Evolutionary conservation across 2,888 invertebrate species (phyloP).

Genomic region (Drosophila mayaguana): DNA sequence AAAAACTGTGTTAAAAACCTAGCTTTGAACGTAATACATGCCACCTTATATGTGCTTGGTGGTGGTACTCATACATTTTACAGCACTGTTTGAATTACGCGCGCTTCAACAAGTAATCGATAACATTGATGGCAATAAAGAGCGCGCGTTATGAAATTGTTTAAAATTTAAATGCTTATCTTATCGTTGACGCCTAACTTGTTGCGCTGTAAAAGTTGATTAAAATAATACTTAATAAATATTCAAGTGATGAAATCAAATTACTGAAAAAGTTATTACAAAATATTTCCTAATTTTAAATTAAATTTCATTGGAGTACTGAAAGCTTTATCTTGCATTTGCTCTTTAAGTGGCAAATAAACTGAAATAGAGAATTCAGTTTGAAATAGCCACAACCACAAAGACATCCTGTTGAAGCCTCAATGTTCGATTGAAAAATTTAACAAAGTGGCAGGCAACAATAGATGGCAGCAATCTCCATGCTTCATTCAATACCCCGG

Average conservation of each 20-base stretch:
- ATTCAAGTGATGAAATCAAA: background rate
- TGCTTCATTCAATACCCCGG: conserved; percentile 27
- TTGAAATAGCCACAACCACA: conserved; percentile 53
- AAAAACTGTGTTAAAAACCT: too few relatives aligned
- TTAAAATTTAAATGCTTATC: conserved; percentile 12
- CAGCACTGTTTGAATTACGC: background rate
- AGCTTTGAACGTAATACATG: background rate
- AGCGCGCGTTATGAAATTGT: conserved; percentile 30
- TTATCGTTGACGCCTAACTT: conserved; percentile 8
- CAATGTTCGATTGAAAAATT: conserved; percentile 68
- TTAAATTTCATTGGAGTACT: background rate
- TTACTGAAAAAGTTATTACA: background rate
- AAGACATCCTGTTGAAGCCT: conserved; percentile 51
- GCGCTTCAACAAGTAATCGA: conserved; percentile 21
- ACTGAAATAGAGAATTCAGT: conserved; percentile 36
- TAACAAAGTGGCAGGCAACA: conserved; percentile 66
- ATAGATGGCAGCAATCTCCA: conserved; percentile 44
- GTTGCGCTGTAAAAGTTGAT: background rate
- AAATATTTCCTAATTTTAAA: background rate
- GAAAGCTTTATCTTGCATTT: background rate
- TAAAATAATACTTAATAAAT: background rate
- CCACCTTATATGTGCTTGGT: background rate
- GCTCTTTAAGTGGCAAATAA: conserved; percentile 21
- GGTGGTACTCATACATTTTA: background rate
- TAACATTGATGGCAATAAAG: conserved; percentile 12